Evolutionary conservation across 1,140 invertebrate species (phyloP).

Genomic region (Cydia pomonella): DNA sequence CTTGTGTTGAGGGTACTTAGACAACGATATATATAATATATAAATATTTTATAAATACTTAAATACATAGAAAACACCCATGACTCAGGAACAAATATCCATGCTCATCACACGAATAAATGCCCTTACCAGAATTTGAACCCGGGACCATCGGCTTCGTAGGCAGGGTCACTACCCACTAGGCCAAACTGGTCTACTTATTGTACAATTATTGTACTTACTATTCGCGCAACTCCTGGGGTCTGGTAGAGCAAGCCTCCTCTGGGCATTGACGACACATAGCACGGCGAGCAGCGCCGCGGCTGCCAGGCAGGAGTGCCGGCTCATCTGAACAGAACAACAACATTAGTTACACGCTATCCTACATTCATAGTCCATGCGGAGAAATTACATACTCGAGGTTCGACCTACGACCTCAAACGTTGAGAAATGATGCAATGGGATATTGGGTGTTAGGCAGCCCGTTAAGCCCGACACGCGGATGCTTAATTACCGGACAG

Average conservation of each 20-base stretch:
- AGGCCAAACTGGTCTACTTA: no score
- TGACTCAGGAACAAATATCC: no score
- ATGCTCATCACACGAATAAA: no score
- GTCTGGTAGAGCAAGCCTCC: constrained; percentile 92
- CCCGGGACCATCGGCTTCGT: no score
- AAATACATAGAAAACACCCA: no score
- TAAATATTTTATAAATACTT: no score
- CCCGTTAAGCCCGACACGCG: no score
- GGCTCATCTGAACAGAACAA: constrained; percentile 64
- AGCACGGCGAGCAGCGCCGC: constrained; percentile 84
- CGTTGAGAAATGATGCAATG: neutral
- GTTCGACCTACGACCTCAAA: neutral
- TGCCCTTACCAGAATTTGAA: no score
- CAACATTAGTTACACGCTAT: neutral
- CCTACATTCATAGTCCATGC: neutral
- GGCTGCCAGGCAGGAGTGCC: constrained; percentile 64
- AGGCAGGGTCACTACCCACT: no score
- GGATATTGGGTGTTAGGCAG: neutral
- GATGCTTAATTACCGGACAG: no score
- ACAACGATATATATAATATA: no score
- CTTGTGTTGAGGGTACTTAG: no score
- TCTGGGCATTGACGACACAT: constrained; percentile 87
- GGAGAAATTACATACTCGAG: neutral
- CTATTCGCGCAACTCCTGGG: constrained; percentile 93
- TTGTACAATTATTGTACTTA: constrained; percentile 85